phyloP scores from a whole-genome alignment of 35 echinoderm and acorn worm genomes.

The Lytechinus variegatus region DNA sequence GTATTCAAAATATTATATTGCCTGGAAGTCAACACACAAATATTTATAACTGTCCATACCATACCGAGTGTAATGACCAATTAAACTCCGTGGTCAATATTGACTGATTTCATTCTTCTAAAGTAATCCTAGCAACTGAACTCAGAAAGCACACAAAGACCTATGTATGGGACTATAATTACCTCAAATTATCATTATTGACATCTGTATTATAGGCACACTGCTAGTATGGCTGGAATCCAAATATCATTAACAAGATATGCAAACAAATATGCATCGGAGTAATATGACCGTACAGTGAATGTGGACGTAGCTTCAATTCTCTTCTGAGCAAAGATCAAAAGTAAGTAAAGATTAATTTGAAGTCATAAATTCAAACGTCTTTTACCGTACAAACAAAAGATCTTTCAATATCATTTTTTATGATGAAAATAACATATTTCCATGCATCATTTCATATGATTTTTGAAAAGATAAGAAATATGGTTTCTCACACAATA shows the following conservation, averaged over 20 bases:
- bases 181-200: neutral
- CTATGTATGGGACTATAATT: conserved; percentile 1
- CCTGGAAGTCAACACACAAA: neutral
- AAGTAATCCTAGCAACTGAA: neutral
- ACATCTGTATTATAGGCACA: neutral
- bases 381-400: neutral
- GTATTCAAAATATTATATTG: too few relatives aligned
- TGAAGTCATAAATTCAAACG: neutral
- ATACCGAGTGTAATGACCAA: neutral
- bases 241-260: neutral
- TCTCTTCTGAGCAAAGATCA: neutral
- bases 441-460: too few relatives aligned
- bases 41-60: neutral
- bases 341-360: neutral
- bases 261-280: neutral
- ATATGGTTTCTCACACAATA: too few relatives aligned
- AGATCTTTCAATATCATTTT: too few relatives aligned
- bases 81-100: neutral
- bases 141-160: neutral
- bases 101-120: neutral
- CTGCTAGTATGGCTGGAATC: neutral
- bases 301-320: neutral
- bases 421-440: too few relatives aligned
- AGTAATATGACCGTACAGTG: neutral
- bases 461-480: too few relatives aligned